Evolutionary conservation across 2,113 vertebrate genomes (phyloP), one percentile per base, ranked within the genome.

Genomic region (Apaloderma vittatum): DNA sequence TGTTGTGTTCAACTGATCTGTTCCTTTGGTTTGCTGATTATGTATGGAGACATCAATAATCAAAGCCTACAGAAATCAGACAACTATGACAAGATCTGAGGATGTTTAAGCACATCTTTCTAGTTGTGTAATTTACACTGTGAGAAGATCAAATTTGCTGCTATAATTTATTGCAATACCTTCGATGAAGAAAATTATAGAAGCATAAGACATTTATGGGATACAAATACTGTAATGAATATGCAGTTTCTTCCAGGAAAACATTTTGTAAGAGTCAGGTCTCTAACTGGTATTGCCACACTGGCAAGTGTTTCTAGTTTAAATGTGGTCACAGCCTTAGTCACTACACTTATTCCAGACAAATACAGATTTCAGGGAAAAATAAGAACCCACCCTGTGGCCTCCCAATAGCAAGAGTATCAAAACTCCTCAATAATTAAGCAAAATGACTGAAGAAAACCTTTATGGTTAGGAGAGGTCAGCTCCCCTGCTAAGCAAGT

Each of bases 51-150:
- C 27, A 37, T n/a, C 29, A 86, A 26, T 86, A 82, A 63, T 15
- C 20, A 48, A 79, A 92, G 9, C 4, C 58, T 43, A 43, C 13
- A 45, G 26, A 74, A 89, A 57, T 67, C 12, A 80, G 71, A 62
- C 14, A 46, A 55, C 12, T 36, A 9, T 49, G 10, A 36, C 9
- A 65, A 79, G 7, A 27, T 36, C 17, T 79, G 29, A 83, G 7
- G 5, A 3, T 32, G 36, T 46, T 75, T 1, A 3, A 32, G 10
- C 4, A 36, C 0, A 0, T 49, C 27, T 54, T 85, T 65, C 54
- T 46, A 23, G 11, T 18, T 5, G 15, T 93, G 13, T 36, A 79
- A 79, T n/a, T 72, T 73, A 43, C 34, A 49, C 13, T 24, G 20
- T 26, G 29, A 81, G 40, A 68, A 58, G 18, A 48, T 15, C 2